Percentiles rank a stretch among this genome's conserved stretches.
Conservation (phyloP, 2,888 invertebrate species). For the Dynastes maya region DNA sequence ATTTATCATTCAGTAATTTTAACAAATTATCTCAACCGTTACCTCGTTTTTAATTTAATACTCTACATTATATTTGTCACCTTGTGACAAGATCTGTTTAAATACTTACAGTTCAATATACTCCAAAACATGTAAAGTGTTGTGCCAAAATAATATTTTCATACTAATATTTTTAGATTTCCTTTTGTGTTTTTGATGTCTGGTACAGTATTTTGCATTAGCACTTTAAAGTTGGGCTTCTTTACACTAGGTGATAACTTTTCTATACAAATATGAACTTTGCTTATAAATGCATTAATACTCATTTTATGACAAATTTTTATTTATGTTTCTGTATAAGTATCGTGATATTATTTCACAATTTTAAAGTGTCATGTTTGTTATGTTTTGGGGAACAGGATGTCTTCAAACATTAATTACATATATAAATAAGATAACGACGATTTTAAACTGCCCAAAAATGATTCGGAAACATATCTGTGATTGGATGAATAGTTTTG, state of each 20-base stretch:
- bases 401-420: constrained; percentile 29
- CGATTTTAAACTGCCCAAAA: constrained; percentile 12
- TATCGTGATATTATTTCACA: constrained; percentile 36
- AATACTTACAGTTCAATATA: constrained; percentile 13
- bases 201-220: constrained; percentile 23
- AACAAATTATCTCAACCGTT: neutral
- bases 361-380: constrained; percentile 32
- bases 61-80: constrained; percentile 21
- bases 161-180: constrained; percentile 23
- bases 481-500: constrained; percentile 20
- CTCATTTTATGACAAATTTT: constrained; percentile 32
- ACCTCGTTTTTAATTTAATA: constrained; percentile 1
- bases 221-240: neutral
- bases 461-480: constrained; percentile 25
- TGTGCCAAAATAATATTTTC: constrained; percentile 42
- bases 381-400: constrained; percentile 22
- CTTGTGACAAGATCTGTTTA: neutral
- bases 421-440: constrained; percentile 1
- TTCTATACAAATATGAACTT: constrained; percentile 44
- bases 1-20: neutral
- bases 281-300: constrained; percentile 38
- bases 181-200: neutral
- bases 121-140: constrained; percentile 17
- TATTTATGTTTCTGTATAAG: constrained; percentile 27
- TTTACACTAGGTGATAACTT: constrained; percentile 30